Evolutionary conservation across 2,113 vertebrate genomes (phyloP), one percentile per base, ranked within the genome.

Genomic region (Austrofundulus limnaeus): DNA sequence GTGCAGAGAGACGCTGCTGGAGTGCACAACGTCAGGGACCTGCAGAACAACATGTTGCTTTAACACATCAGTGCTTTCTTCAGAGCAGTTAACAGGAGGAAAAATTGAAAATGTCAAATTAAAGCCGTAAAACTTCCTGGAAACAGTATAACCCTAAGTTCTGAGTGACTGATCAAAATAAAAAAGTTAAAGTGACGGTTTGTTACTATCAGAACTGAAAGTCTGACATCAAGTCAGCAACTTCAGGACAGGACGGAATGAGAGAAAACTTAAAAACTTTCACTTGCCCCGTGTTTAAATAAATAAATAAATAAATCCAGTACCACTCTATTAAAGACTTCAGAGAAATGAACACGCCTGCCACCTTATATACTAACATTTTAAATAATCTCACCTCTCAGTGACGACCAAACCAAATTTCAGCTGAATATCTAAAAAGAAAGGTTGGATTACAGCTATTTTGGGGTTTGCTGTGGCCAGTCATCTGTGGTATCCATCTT

Each of bases 11-110:
- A 12, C 31, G 70, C 45, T 77, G 45, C 74, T 81, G 38, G 70
- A 77, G 31, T 68, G 63, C 25, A 83, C 80, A 0, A 85, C 70
- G 61, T 88, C 87, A 66, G 87, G 88, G 37, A 73, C 78, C 89
- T 91, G 78, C 11, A n/a, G 37, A 24, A 72, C 16, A 62, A 0
- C 46, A 16, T 17, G 8, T 28, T 53, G 64, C 38, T 49, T n/a
- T 38, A 43, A 51, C 14, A 50, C 2, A 41, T 0, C 3, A 45
- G 2, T 24, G 4, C 13, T 34, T 13, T 58, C 41, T 56, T 19
- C 54, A 64, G 13, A 23, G 14, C 15, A 17, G 5, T 41, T 50
- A 7, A 37, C 8, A 19, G 38, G 16, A 43, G 9, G 31, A n/a
- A 43, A 43, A 28, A 3, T 16, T 56, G 15, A 8, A 19, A 42